A percentile compares a stretch with the other conserved stretches of the same genome.
These are phyloP conservation scores for Thumatha senex DNA, from an alignment of 2,888 invertebrate species.

Conservation along the genomic window DNA sequence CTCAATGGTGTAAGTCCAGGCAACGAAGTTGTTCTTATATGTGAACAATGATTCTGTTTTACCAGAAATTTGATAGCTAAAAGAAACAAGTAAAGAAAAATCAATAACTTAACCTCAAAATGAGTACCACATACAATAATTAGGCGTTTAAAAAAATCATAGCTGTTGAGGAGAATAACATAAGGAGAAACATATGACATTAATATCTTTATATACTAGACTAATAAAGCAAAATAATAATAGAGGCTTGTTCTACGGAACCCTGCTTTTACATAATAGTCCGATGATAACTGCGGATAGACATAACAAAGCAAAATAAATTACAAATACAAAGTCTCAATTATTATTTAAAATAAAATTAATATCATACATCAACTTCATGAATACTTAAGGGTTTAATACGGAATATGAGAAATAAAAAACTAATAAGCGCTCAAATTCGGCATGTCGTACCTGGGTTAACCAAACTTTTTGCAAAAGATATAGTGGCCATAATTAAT, in stretches of 20 bases:
- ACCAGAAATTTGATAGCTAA: conserved; percentile 70
- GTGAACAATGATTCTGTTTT: conserved; percentile 63
- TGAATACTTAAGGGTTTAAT: not conserved
- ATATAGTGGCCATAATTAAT: conserved; percentile 68
- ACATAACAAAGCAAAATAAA: not conserved
- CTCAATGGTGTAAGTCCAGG: conserved; percentile 67
- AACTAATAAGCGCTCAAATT: not conserved
- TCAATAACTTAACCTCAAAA: conserved; percentile 50
- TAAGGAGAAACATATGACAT: too few species aligned
- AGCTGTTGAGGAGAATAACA: too few species aligned
- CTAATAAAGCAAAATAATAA: too few species aligned
- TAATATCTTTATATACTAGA: too few species aligned
- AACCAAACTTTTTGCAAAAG: conserved; percentile 79
- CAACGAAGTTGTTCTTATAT: conserved; percentile 49
- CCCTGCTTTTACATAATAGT: conserved; percentile 58
- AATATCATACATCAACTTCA: not conserved
- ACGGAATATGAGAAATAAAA: not conserved
- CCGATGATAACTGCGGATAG: conserved; percentile 4
- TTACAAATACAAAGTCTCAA: not conserved
- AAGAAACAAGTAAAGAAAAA: conserved; percentile 30
- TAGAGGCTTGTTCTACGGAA: too few species aligned
- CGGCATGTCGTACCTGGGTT: conserved; percentile 65
- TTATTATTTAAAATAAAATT: not conserved
- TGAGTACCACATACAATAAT: not conserved
- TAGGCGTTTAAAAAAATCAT: too few species aligned